Evolutionary conservation across 2,797 vertebrate genomes (phyloP), one percentile per base, ranked within the genome.

Genomic region (Phoxinus dragarum): DNA sequence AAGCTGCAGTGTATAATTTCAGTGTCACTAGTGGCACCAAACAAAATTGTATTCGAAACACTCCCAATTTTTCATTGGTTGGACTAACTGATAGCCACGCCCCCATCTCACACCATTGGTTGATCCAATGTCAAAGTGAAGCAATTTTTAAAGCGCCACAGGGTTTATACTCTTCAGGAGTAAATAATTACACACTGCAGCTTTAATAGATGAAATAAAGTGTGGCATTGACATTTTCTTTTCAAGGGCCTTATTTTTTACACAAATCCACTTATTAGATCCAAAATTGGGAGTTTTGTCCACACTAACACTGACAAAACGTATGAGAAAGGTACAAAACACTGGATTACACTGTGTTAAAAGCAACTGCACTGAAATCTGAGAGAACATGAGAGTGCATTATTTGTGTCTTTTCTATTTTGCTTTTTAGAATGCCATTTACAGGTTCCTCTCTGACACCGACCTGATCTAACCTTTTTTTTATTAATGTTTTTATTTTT

Each of bases 361-460:
- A 31, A 67, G 27, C 78, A 67, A 80, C 61, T 47, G 52, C 80
- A 61, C 68, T 73, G 9, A 44, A 67, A 7, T 54, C 34, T 34
- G 64, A 66, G 64, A 66, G 64, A 66, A 66, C 61, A 40, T 36
- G 9, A 42, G 56, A 21, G 36, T 42, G 54, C 75, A 61, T 77
- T 77, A 34, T 66, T 47, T 79, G 42, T 66, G 27, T 79, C 59
- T 36, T 80, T 17, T 67, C 17, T 64, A 49, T 75, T 67, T 38
- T 75, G 10, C 23, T 0, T 49, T 49, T 49, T 49, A 49, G 16
- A 42, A 31, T 21, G 56, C 59, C n/a, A 34, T 61, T n/a, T 71
- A 71, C 67, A 84, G 82, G 69, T 80, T 52, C 31, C n/a, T 87
- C 85, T 83, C 54, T 76, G 88, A 88, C 88, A 83, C 85, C 5